Evolutionary conservation across 2,797 vertebrate genomes (phyloP).

Genomic region (Phaenicophaeus curvirostris): DNA sequence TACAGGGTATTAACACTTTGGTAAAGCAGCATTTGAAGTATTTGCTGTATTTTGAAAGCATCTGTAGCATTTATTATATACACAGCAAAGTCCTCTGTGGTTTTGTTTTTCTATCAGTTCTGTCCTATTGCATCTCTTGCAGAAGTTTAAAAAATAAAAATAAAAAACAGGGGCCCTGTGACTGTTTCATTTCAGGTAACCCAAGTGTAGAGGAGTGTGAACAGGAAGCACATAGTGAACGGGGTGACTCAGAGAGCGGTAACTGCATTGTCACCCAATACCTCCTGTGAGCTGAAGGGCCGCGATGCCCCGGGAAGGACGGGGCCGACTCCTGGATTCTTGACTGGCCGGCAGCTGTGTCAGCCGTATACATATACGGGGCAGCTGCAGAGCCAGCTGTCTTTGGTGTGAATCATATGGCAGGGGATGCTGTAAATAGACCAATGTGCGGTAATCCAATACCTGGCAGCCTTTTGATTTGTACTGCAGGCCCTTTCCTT

Average conservation of each 20-base stretch:
- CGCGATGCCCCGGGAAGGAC: conserved; percentile 82
- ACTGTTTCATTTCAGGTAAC: conserved; percentile 33
- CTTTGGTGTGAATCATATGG: conserved; percentile 89
- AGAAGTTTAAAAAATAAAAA: neutral
- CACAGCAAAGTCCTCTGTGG: neutral
- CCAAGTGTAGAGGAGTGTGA: neutral
- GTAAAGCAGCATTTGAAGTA: neutral
- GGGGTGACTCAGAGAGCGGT: neutral
- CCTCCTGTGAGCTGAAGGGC: conserved; percentile 27
- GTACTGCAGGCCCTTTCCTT: conserved; percentile 56
- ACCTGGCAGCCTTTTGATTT: conserved; percentile 82
- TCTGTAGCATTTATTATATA: neutral
- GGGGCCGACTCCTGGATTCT: conserved; percentile 85
- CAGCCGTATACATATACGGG: conserved; percentile 86
- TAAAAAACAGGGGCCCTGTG: neutral
- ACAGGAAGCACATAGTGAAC: neutral
- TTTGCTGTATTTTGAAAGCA: neutral
- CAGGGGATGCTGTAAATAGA: conserved; percentile 93
- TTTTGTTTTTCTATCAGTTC: neutral
- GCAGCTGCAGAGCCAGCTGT: conserved; percentile 97
- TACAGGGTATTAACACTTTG: neutral
- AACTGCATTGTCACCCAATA: conserved; percentile 42
- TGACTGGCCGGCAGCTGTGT: conserved; percentile 92
- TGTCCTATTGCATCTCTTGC: neutral
- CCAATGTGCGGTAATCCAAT: conserved; percentile 90